A percentile compares a stretch with the other conserved stretches of the same genome.
Evolutionary conservation across 2,797 vertebrate species (phyloP).

Genomic region (Sparus aurata): DNA sequence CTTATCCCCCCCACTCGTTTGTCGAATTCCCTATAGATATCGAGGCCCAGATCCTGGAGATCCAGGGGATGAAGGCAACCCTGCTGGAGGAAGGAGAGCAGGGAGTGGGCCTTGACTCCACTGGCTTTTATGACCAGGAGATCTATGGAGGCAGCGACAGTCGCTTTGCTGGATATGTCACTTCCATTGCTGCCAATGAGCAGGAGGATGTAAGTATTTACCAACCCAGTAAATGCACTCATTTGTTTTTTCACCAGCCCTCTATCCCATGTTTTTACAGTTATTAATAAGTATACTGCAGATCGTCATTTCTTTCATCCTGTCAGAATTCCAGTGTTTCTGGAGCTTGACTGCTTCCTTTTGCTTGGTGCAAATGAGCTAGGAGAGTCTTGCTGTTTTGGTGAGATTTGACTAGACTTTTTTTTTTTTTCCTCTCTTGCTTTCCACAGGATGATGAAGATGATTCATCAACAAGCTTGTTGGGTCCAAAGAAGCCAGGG

Average conservation of each 20-base stretch:
- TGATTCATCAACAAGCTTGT: slow-evolving; percentile 93
- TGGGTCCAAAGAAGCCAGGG: slow-evolving; percentile 97
- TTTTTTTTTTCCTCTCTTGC: slow-evolving; percentile 31
- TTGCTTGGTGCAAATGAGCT: slow-evolving; percentile 60
- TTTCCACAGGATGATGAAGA: slow-evolving; percentile 93
- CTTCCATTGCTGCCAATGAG: slow-evolving; percentile 98
- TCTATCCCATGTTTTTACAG: background rate
- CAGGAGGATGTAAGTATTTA: slow-evolving; percentile 94
- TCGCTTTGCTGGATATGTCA: slow-evolving; percentile 97
- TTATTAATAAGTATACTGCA: background rate
- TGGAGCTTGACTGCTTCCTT: slow-evolving; percentile 49
- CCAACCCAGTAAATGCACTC: background rate
- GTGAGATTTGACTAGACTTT: slow-evolving; percentile 69
- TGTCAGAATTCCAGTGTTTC: background rate
- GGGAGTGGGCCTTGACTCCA: slow-evolving; percentile 97
- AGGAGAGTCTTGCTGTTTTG: slow-evolving; percentile 54
- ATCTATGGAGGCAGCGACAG: slow-evolving; percentile 99
- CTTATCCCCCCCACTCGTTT: background rate
- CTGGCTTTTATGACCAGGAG: slow-evolving; percentile 97
- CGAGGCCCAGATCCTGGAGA: slow-evolving; percentile 98
- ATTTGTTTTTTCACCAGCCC: background rate
- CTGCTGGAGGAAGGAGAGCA: slow-evolving; percentile 91
- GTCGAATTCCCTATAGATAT: slow-evolving; percentile 70
- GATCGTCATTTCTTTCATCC: background rate
- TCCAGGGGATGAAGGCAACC: slow-evolving; percentile 97